A percentile compares a stretch with the other conserved stretches of the same genome.
phyloP scores from a whole-genome alignment of 2,888 invertebrate genomes.

The Dicroscelio sp. region DNA sequence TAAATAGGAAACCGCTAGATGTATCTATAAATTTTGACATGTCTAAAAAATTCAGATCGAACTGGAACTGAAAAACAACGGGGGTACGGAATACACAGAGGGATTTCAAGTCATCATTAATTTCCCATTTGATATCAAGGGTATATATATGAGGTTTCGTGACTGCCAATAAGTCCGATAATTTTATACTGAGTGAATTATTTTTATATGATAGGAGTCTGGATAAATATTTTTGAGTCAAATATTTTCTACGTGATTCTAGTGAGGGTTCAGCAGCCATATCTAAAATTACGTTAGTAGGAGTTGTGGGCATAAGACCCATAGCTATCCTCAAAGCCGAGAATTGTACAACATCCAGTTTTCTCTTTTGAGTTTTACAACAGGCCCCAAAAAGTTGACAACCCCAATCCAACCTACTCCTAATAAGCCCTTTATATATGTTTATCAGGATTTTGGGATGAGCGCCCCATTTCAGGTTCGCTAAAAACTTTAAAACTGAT shows the following conservation, averaged over 20 bases:
- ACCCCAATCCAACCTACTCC: constrained; percentile 20
- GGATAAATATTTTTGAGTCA: neutral
- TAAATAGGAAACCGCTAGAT: no score
- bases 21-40: no score
- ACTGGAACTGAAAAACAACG: no score
- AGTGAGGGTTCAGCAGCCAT: neutral
- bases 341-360: neutral
- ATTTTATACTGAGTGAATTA: no score
- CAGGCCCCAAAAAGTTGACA: neutral
- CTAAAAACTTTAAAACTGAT: neutral
- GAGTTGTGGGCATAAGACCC: neutral
- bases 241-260: neutral
- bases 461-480: constrained; percentile 6
- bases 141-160: no score
- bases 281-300: constrained; percentile 11
- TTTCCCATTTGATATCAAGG: no score
- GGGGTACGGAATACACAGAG: no score
- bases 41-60: no score
- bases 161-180: no score
- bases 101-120: no score
- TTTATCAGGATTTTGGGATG: constrained; percentile 3
- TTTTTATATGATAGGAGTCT: no score
- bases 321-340: neutral
- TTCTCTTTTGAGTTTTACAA: neutral
- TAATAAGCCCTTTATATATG: constrained; percentile 27